Conservation (phyloP, 2,888 invertebrate genomes). For the Hirtodrosophila histrioides region DNA sequence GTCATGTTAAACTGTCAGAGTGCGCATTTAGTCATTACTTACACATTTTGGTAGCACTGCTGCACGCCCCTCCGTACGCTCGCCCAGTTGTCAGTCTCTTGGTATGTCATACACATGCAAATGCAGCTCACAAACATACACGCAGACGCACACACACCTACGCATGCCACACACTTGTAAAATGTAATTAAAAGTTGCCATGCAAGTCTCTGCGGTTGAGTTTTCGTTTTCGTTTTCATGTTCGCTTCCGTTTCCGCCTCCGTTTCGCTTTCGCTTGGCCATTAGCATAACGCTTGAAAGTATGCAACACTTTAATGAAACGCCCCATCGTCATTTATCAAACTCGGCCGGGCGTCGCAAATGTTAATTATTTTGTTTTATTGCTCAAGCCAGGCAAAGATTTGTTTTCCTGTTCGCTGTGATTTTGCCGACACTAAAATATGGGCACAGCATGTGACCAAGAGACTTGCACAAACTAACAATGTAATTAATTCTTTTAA, state of each 20-base stretch:
- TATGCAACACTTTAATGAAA: slow-evolving; percentile 67
- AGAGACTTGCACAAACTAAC: slow-evolving; percentile 1
- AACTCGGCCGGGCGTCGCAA: slow-evolving; percentile 54
- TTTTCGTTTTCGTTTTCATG: slow-evolving; percentile 50
- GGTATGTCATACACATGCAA: slow-evolving; percentile 59
- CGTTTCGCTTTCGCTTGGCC: slow-evolving; percentile 30
- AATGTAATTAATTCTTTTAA: slow-evolving; percentile 15
- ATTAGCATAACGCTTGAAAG: slow-evolving; percentile 71
- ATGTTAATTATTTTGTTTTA: slow-evolving; percentile 76
- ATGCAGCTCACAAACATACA: slow-evolving; percentile 42
- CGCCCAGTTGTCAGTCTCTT: slow-evolving; percentile 43
- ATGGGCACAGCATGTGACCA: slow-evolving; percentile 60
- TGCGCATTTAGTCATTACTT: slow-evolving; percentile 82
- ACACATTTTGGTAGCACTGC: slow-evolving; percentile 61
- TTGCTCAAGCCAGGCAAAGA: slow-evolving; percentile 40
- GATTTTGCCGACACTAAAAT: slow-evolving; percentile 64
- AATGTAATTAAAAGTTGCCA: slow-evolving; percentile 76
- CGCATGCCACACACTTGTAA: slow-evolving; percentile 37
- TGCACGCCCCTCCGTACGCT: slow-evolving; percentile 3
- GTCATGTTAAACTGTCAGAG: slow-evolving; percentile 82
- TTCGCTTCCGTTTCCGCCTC: slow-evolving; percentile 36
- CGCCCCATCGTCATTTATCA: slow-evolving; percentile 67
- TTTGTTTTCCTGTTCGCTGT: slow-evolving; percentile 27
- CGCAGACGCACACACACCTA: slow-evolving; percentile 9
- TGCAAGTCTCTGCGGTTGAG: slow-evolving; percentile 74